Evolutionary conservation across 2,113 vertebrate genomes (phyloP).

Genomic region (Sclerurus mexicanus): DNA sequence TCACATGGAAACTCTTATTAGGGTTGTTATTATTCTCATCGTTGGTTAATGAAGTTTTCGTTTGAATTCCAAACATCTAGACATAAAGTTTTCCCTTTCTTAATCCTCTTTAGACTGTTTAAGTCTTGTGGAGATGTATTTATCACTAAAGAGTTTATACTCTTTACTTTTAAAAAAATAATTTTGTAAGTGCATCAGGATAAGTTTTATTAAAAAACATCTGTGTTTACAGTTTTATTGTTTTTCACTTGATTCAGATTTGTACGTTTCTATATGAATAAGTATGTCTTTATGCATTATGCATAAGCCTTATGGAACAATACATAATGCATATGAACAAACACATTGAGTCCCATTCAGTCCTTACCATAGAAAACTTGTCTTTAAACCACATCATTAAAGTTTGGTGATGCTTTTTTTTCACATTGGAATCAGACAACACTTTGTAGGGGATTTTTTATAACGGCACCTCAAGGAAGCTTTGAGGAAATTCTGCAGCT

Average conservation of each 20-base stretch:
- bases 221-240: not conserved
- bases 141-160: not conserved
- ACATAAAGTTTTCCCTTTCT: not conserved
- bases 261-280: not conserved
- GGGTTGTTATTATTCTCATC: not conserved
- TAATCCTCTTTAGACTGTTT: not conserved
- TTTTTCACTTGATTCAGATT: not conserved
- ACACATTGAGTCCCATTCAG: not conserved
- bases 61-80: not conserved
- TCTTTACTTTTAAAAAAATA: not conserved
- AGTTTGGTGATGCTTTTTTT: not conserved
- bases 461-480: not conserved
- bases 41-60: not conserved
- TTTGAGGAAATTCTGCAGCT: not conserved
- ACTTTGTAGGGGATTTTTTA: not conserved
- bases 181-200: not conserved
- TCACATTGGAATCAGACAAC: not conserved
- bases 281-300: not conserved
- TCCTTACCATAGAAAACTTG: not conserved
- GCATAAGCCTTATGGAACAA: not conserved
- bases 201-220: not conserved
- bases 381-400: not conserved
- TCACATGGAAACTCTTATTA: not conserved
- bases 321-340: not conserved
- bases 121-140: not conserved